Conservation (phyloP, 64 coral and sea anemone genomes). For the Pocillopora verrucosa region DNA sequence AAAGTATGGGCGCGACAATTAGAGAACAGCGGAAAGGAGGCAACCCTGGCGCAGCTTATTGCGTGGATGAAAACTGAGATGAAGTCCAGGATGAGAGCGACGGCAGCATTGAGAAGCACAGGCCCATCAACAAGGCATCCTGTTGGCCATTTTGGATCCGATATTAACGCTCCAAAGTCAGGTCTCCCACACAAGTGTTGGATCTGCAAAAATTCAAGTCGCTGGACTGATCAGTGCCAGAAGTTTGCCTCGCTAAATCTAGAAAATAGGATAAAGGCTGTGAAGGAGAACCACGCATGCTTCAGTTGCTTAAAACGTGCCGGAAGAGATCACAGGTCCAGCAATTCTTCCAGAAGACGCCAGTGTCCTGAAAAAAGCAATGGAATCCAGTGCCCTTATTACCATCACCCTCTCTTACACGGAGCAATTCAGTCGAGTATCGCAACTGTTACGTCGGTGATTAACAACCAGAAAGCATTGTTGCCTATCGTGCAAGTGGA, state of each 20-base stretch:
- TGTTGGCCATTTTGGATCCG: neutral
- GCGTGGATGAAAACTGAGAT: slow-evolving; percentile 55
- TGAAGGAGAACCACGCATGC: slow-evolving; percentile 53
- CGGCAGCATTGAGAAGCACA: slow-evolving; percentile 38
- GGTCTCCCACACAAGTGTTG: slow-evolving; percentile 30
- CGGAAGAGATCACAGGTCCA: slow-evolving; percentile 24
- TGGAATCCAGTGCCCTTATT: slow-evolving; percentile 11
- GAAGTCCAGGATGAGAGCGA: slow-evolving; percentile 67
- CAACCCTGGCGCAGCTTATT: slow-evolving; percentile 33
- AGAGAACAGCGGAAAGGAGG: slow-evolving; percentile 23
- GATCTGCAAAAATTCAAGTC: slow-evolving; percentile 21
- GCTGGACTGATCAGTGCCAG: slow-evolving; percentile 52
- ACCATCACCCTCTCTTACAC: slow-evolving; percentile 49
- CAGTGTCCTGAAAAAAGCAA: slow-evolving; percentile 35
- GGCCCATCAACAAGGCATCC: neutral
- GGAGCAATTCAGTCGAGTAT: neutral
- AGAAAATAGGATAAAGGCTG: slow-evolving; percentile 50
- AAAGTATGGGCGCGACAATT: slow-evolving; percentile 50
- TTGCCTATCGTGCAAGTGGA: slow-evolving; percentile 14
- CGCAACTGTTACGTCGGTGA: neutral
- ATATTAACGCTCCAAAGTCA: neutral
- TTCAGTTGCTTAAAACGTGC: slow-evolving; percentile 58
- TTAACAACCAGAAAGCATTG: slow-evolving; percentile 14
- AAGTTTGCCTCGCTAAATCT: slow-evolving; percentile 5
- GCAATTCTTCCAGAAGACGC: neutral